Percentiles rank a stretch among this genome's conserved stretches.
These are phyloP conservation scores for Macrotis lagotis DNA, from an alignment of 2,113 vertebrate species.

Conservation along the genomic window DNA sequence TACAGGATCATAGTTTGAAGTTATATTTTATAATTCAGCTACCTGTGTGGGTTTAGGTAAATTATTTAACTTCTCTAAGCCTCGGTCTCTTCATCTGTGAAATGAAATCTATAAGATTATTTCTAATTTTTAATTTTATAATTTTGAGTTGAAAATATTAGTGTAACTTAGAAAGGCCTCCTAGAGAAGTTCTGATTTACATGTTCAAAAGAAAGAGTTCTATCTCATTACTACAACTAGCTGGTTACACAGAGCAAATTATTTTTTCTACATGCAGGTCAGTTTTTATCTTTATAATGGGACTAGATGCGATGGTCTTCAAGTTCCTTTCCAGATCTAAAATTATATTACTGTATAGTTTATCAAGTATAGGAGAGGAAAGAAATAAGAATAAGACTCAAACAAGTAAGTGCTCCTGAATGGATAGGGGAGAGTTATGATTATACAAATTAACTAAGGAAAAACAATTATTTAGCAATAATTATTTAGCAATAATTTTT, in stretches of 20 bases:
- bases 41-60: not conserved
- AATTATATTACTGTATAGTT: not conserved
- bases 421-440: not conserved
- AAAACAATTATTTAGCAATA: not conserved
- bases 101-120: not conserved
- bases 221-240: not conserved
- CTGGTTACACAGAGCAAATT: not conserved
- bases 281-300: not conserved
- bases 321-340: not conserved
- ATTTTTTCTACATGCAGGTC: not conserved
- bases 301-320: not conserved
- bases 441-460: not conserved
- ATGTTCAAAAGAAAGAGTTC: not conserved
- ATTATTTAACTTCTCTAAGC: not conserved
- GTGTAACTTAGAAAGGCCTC: not conserved
- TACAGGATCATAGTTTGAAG: not conserved
- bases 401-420: not conserved
- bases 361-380: not conserved
- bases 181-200: not conserved
- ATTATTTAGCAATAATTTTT: not conserved
- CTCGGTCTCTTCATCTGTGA: not conserved
- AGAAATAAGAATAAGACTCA: not conserved
- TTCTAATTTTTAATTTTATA: not conserved
- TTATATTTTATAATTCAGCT: not conserved
- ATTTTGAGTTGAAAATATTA: not conserved